A percentile compares a stretch with the other conserved stretches of the same genome.
These are phyloP conservation scores for Corythaixoides concolor DNA, from an alignment of 2,113 vertebrate genomes.

Conservation along the genomic window DNA sequence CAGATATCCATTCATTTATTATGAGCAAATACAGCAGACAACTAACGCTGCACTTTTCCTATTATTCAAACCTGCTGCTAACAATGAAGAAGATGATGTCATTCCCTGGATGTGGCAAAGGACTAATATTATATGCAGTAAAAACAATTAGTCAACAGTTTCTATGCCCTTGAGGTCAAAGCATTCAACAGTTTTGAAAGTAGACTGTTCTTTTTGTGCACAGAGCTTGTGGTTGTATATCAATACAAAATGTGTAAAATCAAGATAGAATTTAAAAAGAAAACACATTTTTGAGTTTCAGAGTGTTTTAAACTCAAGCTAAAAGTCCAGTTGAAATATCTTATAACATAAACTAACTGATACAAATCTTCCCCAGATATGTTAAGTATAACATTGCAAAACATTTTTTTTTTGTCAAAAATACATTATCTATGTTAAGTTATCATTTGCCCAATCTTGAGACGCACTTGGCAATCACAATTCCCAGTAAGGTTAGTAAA, in stretches of 20 bases:
- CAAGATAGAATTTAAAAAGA: background rate
- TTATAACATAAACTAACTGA: background rate
- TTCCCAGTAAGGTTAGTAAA: background rate
- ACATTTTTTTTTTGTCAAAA: background rate
- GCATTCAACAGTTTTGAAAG: conserved; percentile 65
- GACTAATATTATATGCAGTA: conserved; percentile 70
- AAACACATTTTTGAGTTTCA: background rate
- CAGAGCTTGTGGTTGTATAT: conserved; percentile 4
- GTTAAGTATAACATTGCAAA: background rate
- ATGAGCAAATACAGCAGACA: conserved; percentile 38
- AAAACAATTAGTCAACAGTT: conserved; percentile 76
- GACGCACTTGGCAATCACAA: background rate
- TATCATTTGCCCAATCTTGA: background rate
- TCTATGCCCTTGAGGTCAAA: conserved; percentile 70
- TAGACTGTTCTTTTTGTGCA: conserved; percentile 51
- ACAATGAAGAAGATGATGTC: conserved; percentile 70
- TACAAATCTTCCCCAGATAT: background rate
- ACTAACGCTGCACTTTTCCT: conserved; percentile 47
- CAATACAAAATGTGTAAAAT: conserved; percentile 22
- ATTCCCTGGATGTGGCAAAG: conserved; percentile 72
- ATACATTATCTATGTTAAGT: background rate
- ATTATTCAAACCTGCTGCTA: conserved; percentile 65
- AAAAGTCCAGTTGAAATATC: background rate
- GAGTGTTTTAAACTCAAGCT: background rate
- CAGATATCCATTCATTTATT: conserved; percentile 51